Conservation (phyloP, 2,113 vertebrate species). For the Tragelaphus imberbis region DNA sequence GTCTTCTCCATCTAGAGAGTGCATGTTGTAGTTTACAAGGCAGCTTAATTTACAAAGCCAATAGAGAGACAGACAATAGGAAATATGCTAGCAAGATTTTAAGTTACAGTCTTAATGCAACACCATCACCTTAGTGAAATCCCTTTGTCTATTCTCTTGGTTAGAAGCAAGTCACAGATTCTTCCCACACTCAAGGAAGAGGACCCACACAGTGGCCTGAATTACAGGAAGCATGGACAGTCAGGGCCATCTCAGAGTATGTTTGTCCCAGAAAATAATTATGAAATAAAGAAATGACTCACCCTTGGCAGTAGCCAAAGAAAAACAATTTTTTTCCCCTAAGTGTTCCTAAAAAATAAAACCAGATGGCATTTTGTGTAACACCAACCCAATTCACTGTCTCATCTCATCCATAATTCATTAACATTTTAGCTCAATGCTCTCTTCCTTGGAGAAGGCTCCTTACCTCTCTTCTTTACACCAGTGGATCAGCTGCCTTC, state of each 20-base stretch:
- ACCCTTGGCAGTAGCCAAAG: not conserved
- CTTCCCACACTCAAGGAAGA: not conserved
- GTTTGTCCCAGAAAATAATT: not conserved
- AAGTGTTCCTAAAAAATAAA: not conserved
- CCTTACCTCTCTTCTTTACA: not conserved
- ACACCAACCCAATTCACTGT: not conserved
- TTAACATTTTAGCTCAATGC: not conserved
- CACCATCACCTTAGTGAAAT: not conserved
- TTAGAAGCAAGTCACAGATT: not conserved
- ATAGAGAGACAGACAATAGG: not conserved
- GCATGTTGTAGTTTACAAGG: not conserved
- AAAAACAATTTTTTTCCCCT: not conserved
- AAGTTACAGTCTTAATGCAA: not conserved
- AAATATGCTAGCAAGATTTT: not conserved
- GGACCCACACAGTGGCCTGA: not conserved
- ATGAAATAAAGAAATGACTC: not conserved
- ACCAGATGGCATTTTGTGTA: not conserved
- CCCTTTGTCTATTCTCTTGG: not conserved
- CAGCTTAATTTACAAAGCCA: not conserved
- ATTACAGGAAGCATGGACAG: not conserved
- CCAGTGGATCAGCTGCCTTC: not conserved
- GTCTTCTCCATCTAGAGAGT: not conserved
- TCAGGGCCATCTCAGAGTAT: not conserved
- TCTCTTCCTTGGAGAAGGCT: not conserved
- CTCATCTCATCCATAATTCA: not conserved